Evolutionary conservation across 2,888 invertebrate genomes (phyloP).

Genomic region (Eurytoma californica): DNA sequence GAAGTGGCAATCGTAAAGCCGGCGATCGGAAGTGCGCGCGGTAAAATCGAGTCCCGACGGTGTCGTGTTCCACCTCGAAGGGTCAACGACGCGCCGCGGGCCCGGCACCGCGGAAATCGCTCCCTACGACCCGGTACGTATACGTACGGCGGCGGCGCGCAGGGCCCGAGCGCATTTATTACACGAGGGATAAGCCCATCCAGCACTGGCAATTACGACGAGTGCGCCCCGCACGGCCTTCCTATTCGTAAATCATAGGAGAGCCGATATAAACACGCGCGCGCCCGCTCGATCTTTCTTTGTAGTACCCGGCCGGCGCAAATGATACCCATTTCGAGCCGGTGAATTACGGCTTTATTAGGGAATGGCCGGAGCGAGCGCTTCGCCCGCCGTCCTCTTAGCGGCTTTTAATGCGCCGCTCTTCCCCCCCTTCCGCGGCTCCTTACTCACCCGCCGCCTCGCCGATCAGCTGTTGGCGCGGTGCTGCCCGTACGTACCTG

Average conservation of each 20-base stretch:
- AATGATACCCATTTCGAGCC: conserved; percentile 38
- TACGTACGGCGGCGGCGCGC: too few species aligned
- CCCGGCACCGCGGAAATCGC: too few species aligned
- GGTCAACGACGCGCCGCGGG: too few species aligned
- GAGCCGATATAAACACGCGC: background rate
- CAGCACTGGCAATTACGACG: conserved; percentile 15
- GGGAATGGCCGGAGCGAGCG: background rate
- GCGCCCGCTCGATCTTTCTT: background rate
- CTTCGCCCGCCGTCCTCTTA: background rate
- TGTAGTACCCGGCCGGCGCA: conserved; percentile 26
- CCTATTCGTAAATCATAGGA: conserved; percentile 28
- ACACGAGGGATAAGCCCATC: conserved; percentile 12
- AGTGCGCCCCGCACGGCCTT: background rate
- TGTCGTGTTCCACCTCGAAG: too few species aligned
- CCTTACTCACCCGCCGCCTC: background rate
- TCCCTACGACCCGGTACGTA: too few species aligned
- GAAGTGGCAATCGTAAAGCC: too few species aligned
- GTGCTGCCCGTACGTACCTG: background rate
- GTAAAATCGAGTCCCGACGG: too few species aligned
- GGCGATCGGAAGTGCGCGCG: too few species aligned
- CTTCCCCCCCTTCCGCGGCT: too few species aligned
- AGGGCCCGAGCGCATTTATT: conserved; percentile 3
- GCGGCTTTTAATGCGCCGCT: background rate
- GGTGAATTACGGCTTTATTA: conserved; percentile 46
- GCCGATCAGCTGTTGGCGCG: background rate